Evolutionary conservation across 2,113 vertebrate genomes (phyloP).

Genomic region (Corythoichthys haematopterus): DNA sequence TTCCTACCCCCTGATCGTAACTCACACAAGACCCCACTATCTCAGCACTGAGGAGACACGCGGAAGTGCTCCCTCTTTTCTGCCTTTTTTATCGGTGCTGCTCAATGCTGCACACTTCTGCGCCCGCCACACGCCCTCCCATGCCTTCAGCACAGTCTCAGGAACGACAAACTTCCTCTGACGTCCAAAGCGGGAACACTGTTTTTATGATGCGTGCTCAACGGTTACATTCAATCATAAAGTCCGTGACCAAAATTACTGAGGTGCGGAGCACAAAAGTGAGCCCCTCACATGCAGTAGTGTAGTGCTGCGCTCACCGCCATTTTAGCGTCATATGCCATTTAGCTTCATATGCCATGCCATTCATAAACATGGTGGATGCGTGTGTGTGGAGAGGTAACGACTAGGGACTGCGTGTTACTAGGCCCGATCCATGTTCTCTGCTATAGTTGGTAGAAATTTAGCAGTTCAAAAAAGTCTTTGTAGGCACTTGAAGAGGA

Average conservation of each 20-base stretch:
- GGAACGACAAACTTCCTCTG: conserved; percentile 52
- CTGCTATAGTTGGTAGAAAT: conserved; percentile 25
- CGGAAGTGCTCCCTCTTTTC: conserved; percentile 37
- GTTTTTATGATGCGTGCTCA: conserved; percentile 17
- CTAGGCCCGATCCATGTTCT: conserved; percentile 19
- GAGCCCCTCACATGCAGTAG: conserved; percentile 21
- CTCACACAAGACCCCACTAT: conserved; percentile 12
- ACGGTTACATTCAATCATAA: conserved; percentile 16
- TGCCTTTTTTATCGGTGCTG: conserved; percentile 55
- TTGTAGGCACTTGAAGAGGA: not conserved
- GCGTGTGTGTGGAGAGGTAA: conserved; percentile 20
- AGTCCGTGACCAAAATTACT: conserved; percentile 31
- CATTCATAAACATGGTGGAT: conserved; percentile 8
- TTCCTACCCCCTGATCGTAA: conserved; percentile 1
- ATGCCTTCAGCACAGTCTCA: conserved; percentile 20
- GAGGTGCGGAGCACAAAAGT: conserved; percentile 6
- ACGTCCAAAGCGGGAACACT: conserved; percentile 18
- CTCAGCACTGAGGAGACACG: conserved; percentile 45
- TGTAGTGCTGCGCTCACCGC: conserved; percentile 44
- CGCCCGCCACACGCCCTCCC: not conserved
- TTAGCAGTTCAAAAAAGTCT: not conserved
- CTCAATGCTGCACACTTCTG: conserved; percentile 15
- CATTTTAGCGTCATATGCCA: conserved; percentile 52
- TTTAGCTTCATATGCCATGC: conserved; percentile 5
- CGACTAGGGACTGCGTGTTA: conserved; percentile 10